Conservation (phyloP, 2,113 vertebrate species). For the Telmatochromis bifrenatus region DNA sequence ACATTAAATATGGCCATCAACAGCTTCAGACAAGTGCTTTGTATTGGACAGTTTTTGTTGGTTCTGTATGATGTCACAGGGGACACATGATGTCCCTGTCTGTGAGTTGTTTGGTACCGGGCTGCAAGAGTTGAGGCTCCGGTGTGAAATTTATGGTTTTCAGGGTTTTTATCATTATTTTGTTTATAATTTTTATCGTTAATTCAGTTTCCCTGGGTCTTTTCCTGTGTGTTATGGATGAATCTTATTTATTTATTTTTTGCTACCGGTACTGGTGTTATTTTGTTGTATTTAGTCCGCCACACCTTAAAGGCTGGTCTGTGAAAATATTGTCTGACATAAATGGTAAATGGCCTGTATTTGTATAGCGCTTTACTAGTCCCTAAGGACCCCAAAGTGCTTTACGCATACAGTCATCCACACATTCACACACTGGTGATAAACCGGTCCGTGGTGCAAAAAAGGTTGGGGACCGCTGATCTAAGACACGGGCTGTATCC, state of each 20-base stretch:
- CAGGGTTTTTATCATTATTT: not conserved
- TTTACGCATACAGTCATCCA: not conserved
- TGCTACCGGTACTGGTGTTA: accelerated
- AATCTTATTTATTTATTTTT: accelerated
- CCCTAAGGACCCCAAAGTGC: not conserved
- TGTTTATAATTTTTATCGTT: not conserved
- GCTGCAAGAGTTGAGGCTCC: not conserved
- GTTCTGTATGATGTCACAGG: not conserved
- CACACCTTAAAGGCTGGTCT: not conserved
- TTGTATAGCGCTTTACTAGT: not conserved
- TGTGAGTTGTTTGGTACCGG: accelerated
- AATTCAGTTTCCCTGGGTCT: accelerated
- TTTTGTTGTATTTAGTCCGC: accelerated
- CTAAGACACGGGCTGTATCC: not conserved
- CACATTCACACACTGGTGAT: not conserved
- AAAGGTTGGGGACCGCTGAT: not conserved
- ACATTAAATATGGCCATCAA: not conserved
- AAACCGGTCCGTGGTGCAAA: accelerated
- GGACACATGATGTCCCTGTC: not conserved
- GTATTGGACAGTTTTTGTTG: no score
- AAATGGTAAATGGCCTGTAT: not conserved
- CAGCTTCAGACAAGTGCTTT: not conserved
- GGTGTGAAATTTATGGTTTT: not conserved
- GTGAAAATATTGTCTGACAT: not conserved
- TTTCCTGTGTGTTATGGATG: not conserved